A percentile compares a stretch with the other conserved stretches of the same genome.
Conservation (phyloP, 2,888 invertebrate species). For the Callinectes sapidus region DNA sequence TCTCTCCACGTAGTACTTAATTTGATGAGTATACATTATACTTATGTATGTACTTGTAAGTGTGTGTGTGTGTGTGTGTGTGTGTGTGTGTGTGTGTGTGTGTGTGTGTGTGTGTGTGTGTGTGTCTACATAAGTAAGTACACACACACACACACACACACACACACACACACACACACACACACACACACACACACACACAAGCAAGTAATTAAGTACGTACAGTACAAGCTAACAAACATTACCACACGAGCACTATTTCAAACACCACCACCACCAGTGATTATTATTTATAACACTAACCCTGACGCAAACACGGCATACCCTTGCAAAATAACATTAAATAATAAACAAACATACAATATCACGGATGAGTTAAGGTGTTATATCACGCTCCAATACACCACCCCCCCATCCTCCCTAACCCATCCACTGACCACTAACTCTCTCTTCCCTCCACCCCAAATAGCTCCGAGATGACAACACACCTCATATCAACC, state of each 20-base stretch:
- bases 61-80: not conserved
- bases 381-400: slow-evolving; percentile 4
- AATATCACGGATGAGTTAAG: not conserved
- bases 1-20: not conserved
- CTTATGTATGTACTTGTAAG: not conserved
- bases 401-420: not conserved
- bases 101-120: too few relatives aligned
- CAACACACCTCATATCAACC: not conserved
- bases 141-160: slow-evolving; percentile 15
- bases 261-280: not conserved
- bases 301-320: not conserved
- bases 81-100: not conserved
- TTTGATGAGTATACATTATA: not conserved
- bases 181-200: slow-evolving; percentile 23
- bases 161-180: slow-evolving; percentile 21
- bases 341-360: not conserved
- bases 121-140: not conserved
- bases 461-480: not conserved
- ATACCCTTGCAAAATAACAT: not conserved
- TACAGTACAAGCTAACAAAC: not conserved
- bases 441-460: not conserved
- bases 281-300: not conserved
- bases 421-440: not conserved
- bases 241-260: not conserved
- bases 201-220: not conserved